Evolutionary conservation across 2,888 invertebrate species (phyloP).

Genomic region (Plebejus anna): DNA sequence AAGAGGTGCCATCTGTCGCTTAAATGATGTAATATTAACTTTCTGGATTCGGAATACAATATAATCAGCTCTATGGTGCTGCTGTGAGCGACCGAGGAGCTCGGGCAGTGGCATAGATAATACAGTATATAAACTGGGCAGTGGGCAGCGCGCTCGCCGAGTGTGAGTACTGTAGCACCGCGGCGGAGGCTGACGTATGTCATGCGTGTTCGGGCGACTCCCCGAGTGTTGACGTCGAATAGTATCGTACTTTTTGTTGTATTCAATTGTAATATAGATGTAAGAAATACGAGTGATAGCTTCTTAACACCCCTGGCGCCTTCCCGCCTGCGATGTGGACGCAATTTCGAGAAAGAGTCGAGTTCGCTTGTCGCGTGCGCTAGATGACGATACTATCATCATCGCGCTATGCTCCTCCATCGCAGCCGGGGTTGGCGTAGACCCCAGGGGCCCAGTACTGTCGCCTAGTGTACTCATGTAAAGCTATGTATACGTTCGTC

Average conservation of each 20-base stretch:
- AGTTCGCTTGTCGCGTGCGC: neutral
- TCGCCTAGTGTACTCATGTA: slow-evolving; percentile 38
- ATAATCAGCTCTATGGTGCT: neutral
- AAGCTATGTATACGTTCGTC: slow-evolving; percentile 40
- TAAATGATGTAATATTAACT: neutral
- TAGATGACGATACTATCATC: neutral
- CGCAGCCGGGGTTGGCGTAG: neutral
- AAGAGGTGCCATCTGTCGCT: neutral
- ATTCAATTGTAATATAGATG: slow-evolving; percentile 25
- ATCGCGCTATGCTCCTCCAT: slow-evolving; percentile 26
- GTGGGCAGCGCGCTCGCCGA: neutral
- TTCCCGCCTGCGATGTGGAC: neutral
- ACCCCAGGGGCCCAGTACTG: slow-evolving; percentile 32
- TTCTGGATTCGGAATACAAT: neutral
- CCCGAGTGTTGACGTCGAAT: slow-evolving; percentile 25
- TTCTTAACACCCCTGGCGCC: neutral
- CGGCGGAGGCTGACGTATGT: slow-evolving; percentile 13
- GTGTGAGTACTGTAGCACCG: slow-evolving; percentile 12
- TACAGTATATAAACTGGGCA: neutral
- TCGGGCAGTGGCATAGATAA: neutral
- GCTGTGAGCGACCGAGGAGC: neutral
- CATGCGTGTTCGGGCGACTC: slow-evolving; percentile 21
- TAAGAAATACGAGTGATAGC: slow-evolving; percentile 30
- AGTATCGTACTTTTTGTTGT: slow-evolving; percentile 26
- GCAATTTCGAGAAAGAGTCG: neutral